Conservation (phyloP, 1,140 invertebrate species). For the Fragariocoptes setiger region DNA sequence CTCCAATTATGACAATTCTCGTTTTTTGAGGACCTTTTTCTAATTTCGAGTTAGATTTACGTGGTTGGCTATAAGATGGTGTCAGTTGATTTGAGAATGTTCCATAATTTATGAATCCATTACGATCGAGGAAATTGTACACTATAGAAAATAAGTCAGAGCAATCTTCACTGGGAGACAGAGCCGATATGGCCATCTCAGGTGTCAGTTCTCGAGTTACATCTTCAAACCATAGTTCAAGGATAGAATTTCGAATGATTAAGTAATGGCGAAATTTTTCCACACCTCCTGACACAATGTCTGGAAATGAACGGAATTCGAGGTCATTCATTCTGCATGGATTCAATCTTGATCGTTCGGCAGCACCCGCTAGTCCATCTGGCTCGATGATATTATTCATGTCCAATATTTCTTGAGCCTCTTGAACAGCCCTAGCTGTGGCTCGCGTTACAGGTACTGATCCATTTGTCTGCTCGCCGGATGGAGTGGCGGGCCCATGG, state of each 20-base stretch:
- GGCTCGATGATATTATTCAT: constrained; percentile 12
- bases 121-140: constrained; percentile 61
- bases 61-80: constrained; percentile 7
- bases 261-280: constrained; percentile 64
- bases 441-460: too few species aligned
- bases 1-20: constrained; percentile 74
- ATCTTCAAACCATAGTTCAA: constrained; percentile 91
- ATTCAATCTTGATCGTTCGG: constrained; percentile 58
- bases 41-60: constrained; percentile 3
- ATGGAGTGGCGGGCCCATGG: too few species aligned
- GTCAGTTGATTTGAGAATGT: constrained; percentile 43
- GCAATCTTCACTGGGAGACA: constrained; percentile 19
- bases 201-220: constrained; percentile 62
- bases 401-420: too few species aligned
- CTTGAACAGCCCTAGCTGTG: too few species aligned
- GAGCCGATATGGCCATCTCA: constrained; percentile 39
- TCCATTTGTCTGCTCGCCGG: too few species aligned
- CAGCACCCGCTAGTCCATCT: constrained; percentile 43
- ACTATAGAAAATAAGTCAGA: not conserved
- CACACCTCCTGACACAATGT: constrained; percentile 41
- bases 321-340: constrained; percentile 76
- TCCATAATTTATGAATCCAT: constrained; percentile 94
- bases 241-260: constrained; percentile 58
- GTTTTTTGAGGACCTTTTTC: not conserved
- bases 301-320: constrained; percentile 71